phyloP scores from a whole-genome alignment of 2,113 vertebrate species.

The Grus americana region DNA sequence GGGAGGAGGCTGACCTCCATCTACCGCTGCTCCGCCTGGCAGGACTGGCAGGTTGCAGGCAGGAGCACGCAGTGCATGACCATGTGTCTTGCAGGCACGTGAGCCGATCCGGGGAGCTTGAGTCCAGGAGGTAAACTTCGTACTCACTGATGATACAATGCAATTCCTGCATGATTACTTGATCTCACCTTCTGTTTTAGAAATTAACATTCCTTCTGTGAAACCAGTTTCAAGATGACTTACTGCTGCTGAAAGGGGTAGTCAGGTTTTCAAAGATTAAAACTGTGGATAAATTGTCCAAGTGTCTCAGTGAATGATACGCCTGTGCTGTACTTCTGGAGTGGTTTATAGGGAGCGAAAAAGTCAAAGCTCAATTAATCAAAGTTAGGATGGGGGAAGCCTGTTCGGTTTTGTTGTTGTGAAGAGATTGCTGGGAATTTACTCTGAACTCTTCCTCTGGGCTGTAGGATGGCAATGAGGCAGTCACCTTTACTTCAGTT shows the following conservation, averaged over 20 bases:
- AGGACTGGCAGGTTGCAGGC: neutral
- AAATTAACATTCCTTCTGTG: neutral
- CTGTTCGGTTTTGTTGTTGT: neutral
- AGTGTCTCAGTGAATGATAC: neutral
- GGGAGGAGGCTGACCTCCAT: neutral
- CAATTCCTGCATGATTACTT: neutral
- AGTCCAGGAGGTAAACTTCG: neutral
- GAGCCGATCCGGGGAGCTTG: fast-evolving
- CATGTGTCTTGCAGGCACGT: fast-evolving
- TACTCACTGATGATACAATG: neutral
- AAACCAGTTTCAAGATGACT: neutral
- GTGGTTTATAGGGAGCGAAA: neutral
- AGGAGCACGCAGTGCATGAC: neutral
- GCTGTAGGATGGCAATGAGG: neutral
- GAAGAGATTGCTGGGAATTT: neutral
- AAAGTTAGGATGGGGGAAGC: neutral
- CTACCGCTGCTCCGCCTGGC: neutral
- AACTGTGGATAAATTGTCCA: neutral
- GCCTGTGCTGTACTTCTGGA: neutral
- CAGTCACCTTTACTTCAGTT: neutral
- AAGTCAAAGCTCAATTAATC: neutral
- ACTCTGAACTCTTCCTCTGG: neutral
- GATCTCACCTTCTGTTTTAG: neutral
- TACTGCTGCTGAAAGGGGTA: neutral
- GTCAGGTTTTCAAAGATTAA: neutral